Base-by-base conservation (phyloP, 30 jellyfish, hydroid and myxozoan species). In the Rhopilema esculentum region DNA sequence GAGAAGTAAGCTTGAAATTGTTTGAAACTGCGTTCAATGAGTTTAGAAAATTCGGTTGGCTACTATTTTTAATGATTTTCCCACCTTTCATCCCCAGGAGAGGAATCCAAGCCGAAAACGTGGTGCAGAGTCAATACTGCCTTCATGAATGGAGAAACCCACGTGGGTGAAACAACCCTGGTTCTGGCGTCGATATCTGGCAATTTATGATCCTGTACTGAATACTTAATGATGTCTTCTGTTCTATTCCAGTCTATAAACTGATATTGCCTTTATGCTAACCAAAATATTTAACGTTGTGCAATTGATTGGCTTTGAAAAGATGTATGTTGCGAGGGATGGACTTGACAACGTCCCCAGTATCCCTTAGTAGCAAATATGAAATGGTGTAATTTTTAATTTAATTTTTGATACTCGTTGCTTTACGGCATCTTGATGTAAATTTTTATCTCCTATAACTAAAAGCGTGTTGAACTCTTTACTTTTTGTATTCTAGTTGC, bases 61-160 rank as follows among this genome's bases (percentile, higher is more conserved):
- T n/a, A n/a, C n/a, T n/a, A n/a, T 15, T 15, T 67, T 23, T 17
- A 12, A 15, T 24, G 16, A 72, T 72, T 16, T 72, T 72, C 16
- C 23, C n/a, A n/a, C n/a, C n/a, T 62, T 48, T 25, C 18, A 20
- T 19, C 19, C 28, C 23, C 48, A 88, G 94, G 82, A 85, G 98
- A 62, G 98, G 98, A 0, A 87, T 93, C 21, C 96, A 90, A 66
- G 98, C 98, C 0, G 98, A 93, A 28, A 93, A 89, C 49, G 98
- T 93, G n/a, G 86, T 85, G 20, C 85, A 92, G 68, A 83, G 95
- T 84, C 86, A 88, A 57, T 93, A 86, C 57, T 93, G 98, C 82
- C 91, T 95, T 21, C 91, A 93, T 20, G 98, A 93, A 57, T 93
- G 97, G 97, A 88, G 69, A 51, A 83, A 83, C 68, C 88, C 88